phyloP scores from a whole-genome alignment of 2,113 vertebrate genomes.

The Chrysochloris asiatica region DNA sequence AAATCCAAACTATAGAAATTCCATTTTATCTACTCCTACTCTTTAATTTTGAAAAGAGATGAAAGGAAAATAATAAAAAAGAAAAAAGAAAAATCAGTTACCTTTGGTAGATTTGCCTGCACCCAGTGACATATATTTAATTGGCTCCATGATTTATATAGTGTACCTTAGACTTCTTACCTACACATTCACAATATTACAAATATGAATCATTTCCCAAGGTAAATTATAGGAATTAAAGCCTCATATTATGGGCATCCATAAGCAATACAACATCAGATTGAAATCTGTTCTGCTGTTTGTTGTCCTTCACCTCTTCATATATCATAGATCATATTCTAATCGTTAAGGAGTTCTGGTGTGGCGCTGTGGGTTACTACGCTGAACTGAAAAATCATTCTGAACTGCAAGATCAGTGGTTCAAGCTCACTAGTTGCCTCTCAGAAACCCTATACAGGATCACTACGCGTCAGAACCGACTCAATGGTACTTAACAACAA shows the following conservation, averaged over 20 bases:
- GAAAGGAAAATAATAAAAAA: constrained; percentile 71
- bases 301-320: background rate
- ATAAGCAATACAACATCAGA: constrained; percentile 72
- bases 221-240: constrained; percentile 86
- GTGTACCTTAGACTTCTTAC: constrained; percentile 79
- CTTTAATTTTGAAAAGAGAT: constrained; percentile 72
- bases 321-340: constrained; percentile 52
- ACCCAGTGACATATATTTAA: constrained; percentile 83
- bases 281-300: constrained; percentile 51
- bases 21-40: constrained; percentile 67
- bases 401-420: no score
- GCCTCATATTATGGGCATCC: constrained; percentile 60
- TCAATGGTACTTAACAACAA: no score
- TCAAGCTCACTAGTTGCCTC: no score
- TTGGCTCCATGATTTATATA: constrained; percentile 85
- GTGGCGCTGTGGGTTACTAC: no score
- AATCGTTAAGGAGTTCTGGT: constrained; percentile 61
- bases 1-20: constrained; percentile 47
- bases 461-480: no score
- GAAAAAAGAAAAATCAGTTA: constrained; percentile 46
- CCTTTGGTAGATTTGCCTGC: constrained; percentile 77
- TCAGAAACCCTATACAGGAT: no score
- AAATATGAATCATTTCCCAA: constrained; percentile 84
- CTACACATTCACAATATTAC: constrained; percentile 85
- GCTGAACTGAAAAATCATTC: no score